phyloP scores from a whole-genome alignment of 2,113 vertebrate genomes.

The Ceratotherium simum region DNA sequence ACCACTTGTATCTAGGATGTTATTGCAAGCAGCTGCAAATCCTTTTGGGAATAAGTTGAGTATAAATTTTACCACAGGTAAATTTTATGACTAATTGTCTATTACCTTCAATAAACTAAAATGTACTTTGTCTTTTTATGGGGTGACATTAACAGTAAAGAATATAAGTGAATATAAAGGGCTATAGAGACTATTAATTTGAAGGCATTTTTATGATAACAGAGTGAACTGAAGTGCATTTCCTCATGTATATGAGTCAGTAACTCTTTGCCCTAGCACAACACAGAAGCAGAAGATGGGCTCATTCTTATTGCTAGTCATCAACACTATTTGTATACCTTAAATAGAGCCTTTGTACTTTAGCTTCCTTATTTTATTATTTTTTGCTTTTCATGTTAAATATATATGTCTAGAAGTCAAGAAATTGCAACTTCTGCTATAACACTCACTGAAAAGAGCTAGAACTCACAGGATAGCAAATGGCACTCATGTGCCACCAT shows the following conservation, averaged over 20 bases:
- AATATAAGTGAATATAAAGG: not conserved
- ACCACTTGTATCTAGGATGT: not conserved
- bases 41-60: not conserved
- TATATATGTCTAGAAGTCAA: not conserved
- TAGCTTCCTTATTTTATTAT: not conserved
- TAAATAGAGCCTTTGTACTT: not conserved
- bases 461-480: not conserved
- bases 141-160: not conserved
- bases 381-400: not conserved
- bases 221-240: not conserved
- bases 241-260: not conserved
- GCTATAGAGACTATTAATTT: not conserved
- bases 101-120: not conserved
- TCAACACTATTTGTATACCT: not conserved
- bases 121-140: not conserved
- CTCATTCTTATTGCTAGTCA: not conserved
- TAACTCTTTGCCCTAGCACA: not conserved
- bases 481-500: not conserved
- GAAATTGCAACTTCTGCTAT: not conserved
- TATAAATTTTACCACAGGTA: not conserved
- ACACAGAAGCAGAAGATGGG: not conserved
- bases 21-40: not conserved
- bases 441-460: not conserved
- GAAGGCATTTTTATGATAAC: not conserved
- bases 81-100: not conserved